Percentiles rank a stretch among this genome's conserved stretches.
phyloP scores from a whole-genome alignment of 2,797 vertebrate genomes.

The Dendrocincla tyrannina region DNA sequence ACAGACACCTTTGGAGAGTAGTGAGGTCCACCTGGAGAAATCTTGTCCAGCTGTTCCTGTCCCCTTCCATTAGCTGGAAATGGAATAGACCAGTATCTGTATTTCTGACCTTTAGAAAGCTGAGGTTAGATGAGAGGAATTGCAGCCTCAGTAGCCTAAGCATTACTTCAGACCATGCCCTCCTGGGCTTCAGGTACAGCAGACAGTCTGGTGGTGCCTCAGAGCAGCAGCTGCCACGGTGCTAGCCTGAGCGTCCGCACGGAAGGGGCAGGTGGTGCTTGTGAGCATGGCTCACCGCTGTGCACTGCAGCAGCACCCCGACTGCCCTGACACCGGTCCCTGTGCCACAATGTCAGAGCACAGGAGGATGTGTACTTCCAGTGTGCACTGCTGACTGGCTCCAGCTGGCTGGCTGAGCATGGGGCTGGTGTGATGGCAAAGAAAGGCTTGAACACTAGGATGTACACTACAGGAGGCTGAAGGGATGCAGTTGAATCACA shows the following conservation, averaged over 20 bases:
- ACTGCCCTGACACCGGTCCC: background rate
- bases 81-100: background rate
- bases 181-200: rapidly evolving
- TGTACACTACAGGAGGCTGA: rapidly evolving
- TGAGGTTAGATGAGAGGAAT: background rate
- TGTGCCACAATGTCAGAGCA: background rate
- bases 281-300: background rate
- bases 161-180: rapidly evolving
- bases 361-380: background rate
- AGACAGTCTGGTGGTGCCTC: rapidly evolving
- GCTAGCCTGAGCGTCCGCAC: background rate
- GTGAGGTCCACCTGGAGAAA: background rate
- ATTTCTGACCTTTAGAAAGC: background rate
- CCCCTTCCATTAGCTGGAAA: conserved; percentile 24
- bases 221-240: background rate
- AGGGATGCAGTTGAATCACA: background rate
- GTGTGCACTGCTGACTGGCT: background rate
- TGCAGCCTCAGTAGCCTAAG: background rate
- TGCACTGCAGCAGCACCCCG: background rate
- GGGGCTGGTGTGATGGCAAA: background rate
- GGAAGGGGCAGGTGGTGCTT: background rate
- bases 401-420: rapidly evolving
- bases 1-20: background rate
- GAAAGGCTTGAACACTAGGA: background rate
- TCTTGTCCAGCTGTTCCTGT: conserved; percentile 1